Base-by-base conservation (phyloP, 2,797 vertebrate species). In the Alauda arvensis region DNA sequence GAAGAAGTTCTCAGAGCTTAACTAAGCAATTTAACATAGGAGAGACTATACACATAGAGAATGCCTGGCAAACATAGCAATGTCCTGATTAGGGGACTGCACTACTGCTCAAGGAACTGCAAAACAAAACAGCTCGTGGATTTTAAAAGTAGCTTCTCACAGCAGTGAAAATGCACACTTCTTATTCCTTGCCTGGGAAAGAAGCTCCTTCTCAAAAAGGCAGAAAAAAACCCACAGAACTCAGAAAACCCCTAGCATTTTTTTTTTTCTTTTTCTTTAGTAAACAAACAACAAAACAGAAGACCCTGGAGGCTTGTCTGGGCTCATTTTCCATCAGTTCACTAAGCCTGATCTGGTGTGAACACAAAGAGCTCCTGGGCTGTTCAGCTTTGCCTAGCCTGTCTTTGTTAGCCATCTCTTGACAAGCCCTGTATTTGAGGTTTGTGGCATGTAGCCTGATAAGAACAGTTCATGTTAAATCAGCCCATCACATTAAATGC, bases 401-500 rank as follows among this genome's bases (percentile, higher is more conserved):
- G 83, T 67, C 62, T 31, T 80, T 53, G 33, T 51, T 40, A 86
- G 75, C 34, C 65, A 62, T 29, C 66, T 66, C 78, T 61, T 82
- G 76, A 89, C 84, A 81, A 79, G 75, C 29, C 19, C 55, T 48
- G 59, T 46, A 6, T 55, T 43, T 67, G n/a, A 83, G 34, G 43
- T 51, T 77, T 91, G 52, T 52, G 63, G 71, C 61, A 75, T 42
- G 76, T 71, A 78, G 62, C 49, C 13, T 8, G 11, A 31, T 61
- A 83, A 65, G 53, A 89, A 82, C 48, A 81, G 71, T 70, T 83
- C 82, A 57, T 18, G 6, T 56, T 61, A 70, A 87, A 92, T 89
- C 85, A 92, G 81, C 88, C 66, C 78, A 88, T 71, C 68, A n/a
- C 56, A 56, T 63, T 75, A 88, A 90, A 84, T 62, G 20, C 33